Base-by-base conservation (phyloP, 1,140 invertebrate genomes). In the Leptoteleia sp. region DNA sequence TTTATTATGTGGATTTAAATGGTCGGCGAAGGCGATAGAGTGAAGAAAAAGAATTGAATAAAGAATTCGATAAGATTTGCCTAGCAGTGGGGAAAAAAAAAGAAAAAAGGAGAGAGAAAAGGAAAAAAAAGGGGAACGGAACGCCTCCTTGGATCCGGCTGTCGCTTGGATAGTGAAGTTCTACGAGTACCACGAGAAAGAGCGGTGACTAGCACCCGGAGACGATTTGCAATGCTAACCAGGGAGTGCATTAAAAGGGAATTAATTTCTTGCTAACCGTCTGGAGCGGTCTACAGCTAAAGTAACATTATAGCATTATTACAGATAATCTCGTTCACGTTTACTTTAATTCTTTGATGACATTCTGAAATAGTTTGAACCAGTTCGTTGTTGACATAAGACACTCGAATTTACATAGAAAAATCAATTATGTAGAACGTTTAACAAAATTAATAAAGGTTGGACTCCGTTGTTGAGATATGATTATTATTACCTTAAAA, bases 221-320 rank as follows among this genome's bases (percentile, higher is more conserved):
- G 42, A 71, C 83, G 81, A 88, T 88, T 87, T 88, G 87, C 87
- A 87, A 85, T 88, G 85, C 85, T 87, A 88, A 88, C 82, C 78
- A 85, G 84, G 64, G 81, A 88, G 85, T 88, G 80, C 81, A 87
- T 88, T 86, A 87, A 88, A 88, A 82, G 82, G 67, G 85, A 88
- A 88, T 87, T 86, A 87, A 87, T 87, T 87, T 85, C 86, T 86
- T 86, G 85, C 84, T 86, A 86, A 87, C 84, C 84, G 82, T 87
- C 85, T 85, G 82, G 76, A 87, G 82, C 85, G 72, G 64, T 57
- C 79, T 76, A 35, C 50, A 68, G 75, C 77, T 79, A 64, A 75
- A 78, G 62, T 79, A 79, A 83, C 76, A 77, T 76, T 81, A 76
- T 68, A 52, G 78, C 71, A 82, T 83, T 83, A 81, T 81, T 55